Evolutionary conservation across 2,888 invertebrate species (phyloP), one percentile per base, ranked within the genome.

Genomic region (Epistrophe eligans): DNA sequence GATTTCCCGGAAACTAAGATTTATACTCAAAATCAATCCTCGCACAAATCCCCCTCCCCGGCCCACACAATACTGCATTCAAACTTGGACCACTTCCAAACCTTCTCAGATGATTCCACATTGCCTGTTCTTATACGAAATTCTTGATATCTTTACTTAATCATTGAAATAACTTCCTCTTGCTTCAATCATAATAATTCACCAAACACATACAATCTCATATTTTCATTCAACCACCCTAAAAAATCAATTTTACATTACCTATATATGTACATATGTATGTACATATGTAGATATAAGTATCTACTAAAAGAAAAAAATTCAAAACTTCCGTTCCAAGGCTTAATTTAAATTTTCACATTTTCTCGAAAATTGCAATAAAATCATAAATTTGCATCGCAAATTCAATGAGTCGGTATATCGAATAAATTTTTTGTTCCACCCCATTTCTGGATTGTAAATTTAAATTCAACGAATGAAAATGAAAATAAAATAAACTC

Each of bases 341-440:
- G 45, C 24, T 40, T 55, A 43, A 55, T 40, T 70, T 55, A 40
- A 52, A 66, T 45, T 48, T 66, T 32, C 32, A 64, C 28, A 45
- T 45, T 66, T 35, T 48, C 32, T 48, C 66, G 24, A 62, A 66
- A 48, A 55, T 70, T 40, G 40, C n/a, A 28, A 52, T 10, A 52
- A 70, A 67, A 52, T 24, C 70, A 52, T 43, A 19, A 15, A 70
- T 70, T 70, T 70, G 38, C 67, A 70, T 52, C 38, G 38, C 10
- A 70, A 52, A 70, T 52, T 70, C 52, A 67, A 19, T 66, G 50
- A 58, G 6, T 45, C 13, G 7, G 7, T 15, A 11, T 45, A 38
- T 52, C 38, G 52, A 70, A 24, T 17, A 40, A 28, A 67, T 50
- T 35, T 67, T 28, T 67, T n/a, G n/a, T 48, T 58, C 77, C 67